These are phyloP conservation scores for Dasyurus viverrinus DNA, from an alignment of 2,113 vertebrate genomes.

Conservation along the genomic window DNA sequence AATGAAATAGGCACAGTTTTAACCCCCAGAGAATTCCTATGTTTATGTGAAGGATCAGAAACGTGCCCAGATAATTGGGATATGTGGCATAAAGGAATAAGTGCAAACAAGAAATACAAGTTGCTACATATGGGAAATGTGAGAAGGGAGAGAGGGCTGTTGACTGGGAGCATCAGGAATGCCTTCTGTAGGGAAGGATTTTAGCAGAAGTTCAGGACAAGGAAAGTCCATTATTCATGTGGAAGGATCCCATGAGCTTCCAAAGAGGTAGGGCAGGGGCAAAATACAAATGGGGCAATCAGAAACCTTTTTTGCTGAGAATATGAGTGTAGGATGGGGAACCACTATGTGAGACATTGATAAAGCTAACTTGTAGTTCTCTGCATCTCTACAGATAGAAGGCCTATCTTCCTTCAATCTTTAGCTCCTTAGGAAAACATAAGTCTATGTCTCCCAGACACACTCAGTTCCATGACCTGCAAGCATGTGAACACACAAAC, in stretches of 20 bases:
- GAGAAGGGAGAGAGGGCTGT: not conserved
- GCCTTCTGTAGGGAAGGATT: not conserved
- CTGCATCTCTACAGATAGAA: not conserved
- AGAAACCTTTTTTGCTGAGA: not conserved
- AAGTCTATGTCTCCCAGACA: not conserved
- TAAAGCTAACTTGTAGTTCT: not conserved
- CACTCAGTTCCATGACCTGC: not conserved
- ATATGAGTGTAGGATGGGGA: not conserved
- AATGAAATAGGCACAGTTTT: not conserved
- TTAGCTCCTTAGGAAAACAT: not conserved
- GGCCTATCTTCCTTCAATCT: not conserved
- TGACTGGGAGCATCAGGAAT: not conserved
- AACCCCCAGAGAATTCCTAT: not conserved
- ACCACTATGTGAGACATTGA: not conserved
- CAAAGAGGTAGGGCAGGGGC: not conserved
- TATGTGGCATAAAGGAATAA: not conserved
- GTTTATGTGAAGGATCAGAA: not conserved
- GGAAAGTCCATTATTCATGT: not conserved
- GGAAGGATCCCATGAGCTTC: not conserved
- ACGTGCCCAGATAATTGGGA: not conserved
- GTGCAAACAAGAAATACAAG: not conserved
- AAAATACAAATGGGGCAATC: not conserved
- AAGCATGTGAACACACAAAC: not conserved
- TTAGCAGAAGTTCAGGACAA: not conserved
- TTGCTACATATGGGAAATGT: not conserved